Evolutionary conservation across 2,888 invertebrate species (phyloP).

Genomic region (Nemapogon koenigi): DNA sequence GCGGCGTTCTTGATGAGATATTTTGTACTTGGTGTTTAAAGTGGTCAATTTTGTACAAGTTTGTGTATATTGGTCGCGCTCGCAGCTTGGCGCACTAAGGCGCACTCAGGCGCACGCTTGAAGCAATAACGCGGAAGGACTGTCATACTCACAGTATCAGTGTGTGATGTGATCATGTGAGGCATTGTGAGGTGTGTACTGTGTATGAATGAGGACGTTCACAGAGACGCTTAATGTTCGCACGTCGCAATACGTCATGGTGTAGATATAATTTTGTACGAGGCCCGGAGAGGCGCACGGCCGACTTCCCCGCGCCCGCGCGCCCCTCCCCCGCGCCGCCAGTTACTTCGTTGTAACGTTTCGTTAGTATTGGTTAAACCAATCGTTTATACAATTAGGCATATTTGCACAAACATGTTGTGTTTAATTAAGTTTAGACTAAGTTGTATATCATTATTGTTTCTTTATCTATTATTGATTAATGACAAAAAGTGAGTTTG

Average conservation of each 20-base stretch:
- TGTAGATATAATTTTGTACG: slow-evolving; percentile 40
- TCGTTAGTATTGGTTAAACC: slow-evolving; percentile 49
- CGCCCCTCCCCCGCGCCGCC: slow-evolving; percentile 25
- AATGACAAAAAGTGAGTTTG: slow-evolving; percentile 65
- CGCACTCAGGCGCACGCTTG: slow-evolving; percentile 47
- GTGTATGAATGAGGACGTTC: no score
- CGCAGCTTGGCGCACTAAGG: slow-evolving; percentile 51
- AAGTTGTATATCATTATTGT: slow-evolving; percentile 60
- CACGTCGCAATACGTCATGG: no score
- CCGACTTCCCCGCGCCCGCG: slow-evolving; percentile 43
- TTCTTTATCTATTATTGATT: slow-evolving; percentile 42
- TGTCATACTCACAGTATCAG: not conserved
- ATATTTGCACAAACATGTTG: slow-evolving; percentile 66
- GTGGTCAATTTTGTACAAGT: slow-evolving; percentile 61
- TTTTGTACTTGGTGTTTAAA: slow-evolving; percentile 56
- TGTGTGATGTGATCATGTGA: not conserved
- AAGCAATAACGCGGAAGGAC: slow-evolving; percentile 38
- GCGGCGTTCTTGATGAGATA: slow-evolving; percentile 5
- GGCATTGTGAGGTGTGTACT: no score
- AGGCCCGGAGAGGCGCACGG: slow-evolving; percentile 14
- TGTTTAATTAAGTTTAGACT: slow-evolving; percentile 67
- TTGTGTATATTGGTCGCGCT: slow-evolving; percentile 62
- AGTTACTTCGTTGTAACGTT: slow-evolving; percentile 12
- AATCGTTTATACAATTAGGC: slow-evolving; percentile 56
- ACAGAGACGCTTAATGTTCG: no score